These are phyloP conservation scores for Psittacula echo DNA, from an alignment of 2,797 vertebrate species.

Conservation along the genomic window DNA sequence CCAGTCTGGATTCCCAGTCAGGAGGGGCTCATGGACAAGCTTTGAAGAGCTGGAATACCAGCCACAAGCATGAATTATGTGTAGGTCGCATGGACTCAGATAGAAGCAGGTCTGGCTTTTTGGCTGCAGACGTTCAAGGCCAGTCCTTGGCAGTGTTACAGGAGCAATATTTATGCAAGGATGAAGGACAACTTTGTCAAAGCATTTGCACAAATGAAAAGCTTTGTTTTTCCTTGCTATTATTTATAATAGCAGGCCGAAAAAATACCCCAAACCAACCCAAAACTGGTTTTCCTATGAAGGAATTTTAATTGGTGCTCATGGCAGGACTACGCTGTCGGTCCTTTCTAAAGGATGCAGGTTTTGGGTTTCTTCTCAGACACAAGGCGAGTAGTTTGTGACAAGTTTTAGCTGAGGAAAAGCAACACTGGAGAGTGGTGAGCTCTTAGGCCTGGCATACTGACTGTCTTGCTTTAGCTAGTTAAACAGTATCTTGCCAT, in stretches of 20 bases:
- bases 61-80: not conserved
- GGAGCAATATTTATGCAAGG: slow-evolving; percentile 58
- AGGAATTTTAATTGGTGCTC: slow-evolving; percentile 39
- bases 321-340: not conserved
- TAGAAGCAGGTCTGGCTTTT: not conserved
- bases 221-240: slow-evolving; percentile 19
- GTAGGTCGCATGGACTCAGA: not conserved
- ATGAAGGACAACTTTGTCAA: slow-evolving; percentile 28
- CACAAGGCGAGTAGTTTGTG: not conserved
- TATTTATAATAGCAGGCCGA: slow-evolving; percentile 29
- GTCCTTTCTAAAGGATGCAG: not conserved
- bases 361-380: not conserved
- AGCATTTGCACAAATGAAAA: slow-evolving; percentile 51
- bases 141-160: slow-evolving; percentile 49
- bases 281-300: not conserved
- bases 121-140: slow-evolving; percentile 25
- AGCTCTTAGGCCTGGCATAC: not conserved
- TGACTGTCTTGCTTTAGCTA: not conserved
- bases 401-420: not conserved
- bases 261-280: not conserved
- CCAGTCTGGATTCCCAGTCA: not conserved
- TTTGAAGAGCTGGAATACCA: not conserved
- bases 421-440: not conserved
- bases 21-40: not conserved
- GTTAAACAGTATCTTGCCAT: not conserved